Evolutionary conservation across 30 jellyfish, hydroid and myxozoan species (phyloP).

Genomic region (Hydra vulgaris): DNA sequence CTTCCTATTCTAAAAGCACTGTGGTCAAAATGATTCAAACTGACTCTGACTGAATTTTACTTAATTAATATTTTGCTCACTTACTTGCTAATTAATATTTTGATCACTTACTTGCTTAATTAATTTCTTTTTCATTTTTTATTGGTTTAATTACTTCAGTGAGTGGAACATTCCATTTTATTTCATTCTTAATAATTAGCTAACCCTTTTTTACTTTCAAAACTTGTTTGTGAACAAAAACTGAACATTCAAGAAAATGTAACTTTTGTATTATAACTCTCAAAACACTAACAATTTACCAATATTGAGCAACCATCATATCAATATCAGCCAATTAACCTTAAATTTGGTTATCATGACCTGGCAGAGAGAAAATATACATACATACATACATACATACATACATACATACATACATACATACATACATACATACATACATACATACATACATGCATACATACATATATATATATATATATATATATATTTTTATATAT

Average conservation of each 20-base stretch:
- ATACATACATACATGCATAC: not conserved
- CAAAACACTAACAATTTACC: not conserved
- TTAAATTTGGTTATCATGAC: not conserved
- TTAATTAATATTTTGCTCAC: no score
- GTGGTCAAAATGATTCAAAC: not conserved
- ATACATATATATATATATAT: not conserved
- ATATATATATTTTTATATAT: not conserved
- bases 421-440: not conserved
- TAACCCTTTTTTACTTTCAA: no score
- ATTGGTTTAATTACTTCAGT: no score
- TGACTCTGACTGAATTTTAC: not conserved
- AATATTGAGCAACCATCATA: not conserved
- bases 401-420: not conserved
- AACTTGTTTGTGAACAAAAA: no score
- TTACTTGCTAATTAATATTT: no score
- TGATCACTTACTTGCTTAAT: no score
- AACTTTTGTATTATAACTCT: not conserved
- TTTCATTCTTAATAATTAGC: no score
- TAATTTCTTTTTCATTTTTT: no score
- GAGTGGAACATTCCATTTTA: no score
- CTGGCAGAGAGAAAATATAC: not conserved
- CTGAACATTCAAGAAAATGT: not conserved
- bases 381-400: not conserved
- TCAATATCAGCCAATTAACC: not conserved
- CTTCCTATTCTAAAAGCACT: not conserved